Base-by-base conservation (phyloP, 2,113 vertebrate species). In the Oophaga pumilio region DNA sequence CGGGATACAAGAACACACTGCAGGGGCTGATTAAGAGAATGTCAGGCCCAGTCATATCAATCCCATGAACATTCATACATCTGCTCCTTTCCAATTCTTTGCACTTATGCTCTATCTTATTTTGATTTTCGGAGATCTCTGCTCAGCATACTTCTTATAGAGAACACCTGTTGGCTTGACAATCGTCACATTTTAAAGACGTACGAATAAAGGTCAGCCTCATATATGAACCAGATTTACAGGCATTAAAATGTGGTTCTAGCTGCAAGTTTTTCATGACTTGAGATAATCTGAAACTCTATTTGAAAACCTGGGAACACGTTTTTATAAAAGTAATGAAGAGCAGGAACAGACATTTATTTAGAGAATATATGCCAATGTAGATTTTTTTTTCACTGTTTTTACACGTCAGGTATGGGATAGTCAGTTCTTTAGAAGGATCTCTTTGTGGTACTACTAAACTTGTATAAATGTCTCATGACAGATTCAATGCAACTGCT, bases 11-110 rank as follows among this genome's bases (percentile, higher is more conserved):
- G 74, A 15, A 3, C 84, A 74, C 2, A 17, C 81, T 85, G 83
- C 68, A 81, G 83, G 68, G 84, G 80, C 52, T 80, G 20, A 50
- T 64, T 89, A 79, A 77, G 69, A 83, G 33, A 50, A 2, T 56
- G 43, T 89, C 0, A 0, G 33, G 24, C 49, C 60, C 56, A 43
- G 76, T 79, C 86, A 62, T 64, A 87, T 15, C 66, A 90, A 78
- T 80, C 52, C 64, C 60, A 77, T 85, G 50, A 89, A 90, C 56
- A 90, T 59, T 87, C 76, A 89, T 69, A 77, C 50, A 59, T 90
- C 86, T 87, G 87, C 73, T 88, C 71, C 81, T 84, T 83, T 33
- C n/a, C 87, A 77, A 77, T 88, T 84, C 81, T 77, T 66, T 77
- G 80, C 60, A 69, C 71, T 88, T 60, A 84, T 84, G 50, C 8